A percentile compares a stretch with the other conserved stretches of the same genome.
phyloP scores from a whole-genome alignment of 2,888 invertebrate species.

The Caenorhabditis sp. region DNA sequence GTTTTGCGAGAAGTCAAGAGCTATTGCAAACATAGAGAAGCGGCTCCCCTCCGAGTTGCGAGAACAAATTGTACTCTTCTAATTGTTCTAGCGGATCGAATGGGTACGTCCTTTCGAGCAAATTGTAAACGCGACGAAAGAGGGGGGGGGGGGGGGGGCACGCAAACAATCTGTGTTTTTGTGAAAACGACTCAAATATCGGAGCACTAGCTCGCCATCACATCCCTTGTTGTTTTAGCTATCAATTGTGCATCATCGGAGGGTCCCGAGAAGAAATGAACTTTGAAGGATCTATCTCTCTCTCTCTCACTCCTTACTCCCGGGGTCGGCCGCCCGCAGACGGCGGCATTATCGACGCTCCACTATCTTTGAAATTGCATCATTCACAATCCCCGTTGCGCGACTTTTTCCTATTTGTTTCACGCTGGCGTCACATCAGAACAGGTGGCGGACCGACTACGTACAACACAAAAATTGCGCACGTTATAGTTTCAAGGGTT shows the following conservation, averaged over 20 bases:
- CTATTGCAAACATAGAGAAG: constrained; percentile 52
- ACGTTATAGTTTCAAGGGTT: background rate
- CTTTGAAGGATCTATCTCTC: constrained; percentile 28
- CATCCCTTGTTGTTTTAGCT: constrained; percentile 12
- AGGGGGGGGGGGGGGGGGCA: background rate
- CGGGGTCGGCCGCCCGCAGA: constrained; percentile 1
- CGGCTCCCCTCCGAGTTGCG: constrained; percentile 43
- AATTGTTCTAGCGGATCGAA: constrained; percentile 48
- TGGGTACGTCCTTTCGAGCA: constrained; percentile 34
- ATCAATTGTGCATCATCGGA: constrained; percentile 37
- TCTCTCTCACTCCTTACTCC: background rate
- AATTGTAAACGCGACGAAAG: background rate
- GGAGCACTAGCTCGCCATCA: constrained; percentile 6
- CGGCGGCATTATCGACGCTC: constrained; percentile 28
- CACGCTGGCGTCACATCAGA: constrained; percentile 10
- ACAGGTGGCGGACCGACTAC: constrained; percentile 21
- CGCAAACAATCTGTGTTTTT: constrained; percentile 49
- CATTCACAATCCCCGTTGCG: constrained; percentile 27
- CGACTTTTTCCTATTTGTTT: constrained; percentile 30
- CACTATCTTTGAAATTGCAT: constrained; percentile 43
- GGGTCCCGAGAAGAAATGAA: constrained; percentile 18
- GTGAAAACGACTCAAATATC: constrained; percentile 40
- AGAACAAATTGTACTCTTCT: constrained; percentile 58
- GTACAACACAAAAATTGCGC: constrained; percentile 17
- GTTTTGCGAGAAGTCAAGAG: constrained; percentile 54